These are phyloP conservation scores for Jacana jacana DNA, from an alignment of 2,113 vertebrate genomes.

Conservation along the genomic window DNA sequence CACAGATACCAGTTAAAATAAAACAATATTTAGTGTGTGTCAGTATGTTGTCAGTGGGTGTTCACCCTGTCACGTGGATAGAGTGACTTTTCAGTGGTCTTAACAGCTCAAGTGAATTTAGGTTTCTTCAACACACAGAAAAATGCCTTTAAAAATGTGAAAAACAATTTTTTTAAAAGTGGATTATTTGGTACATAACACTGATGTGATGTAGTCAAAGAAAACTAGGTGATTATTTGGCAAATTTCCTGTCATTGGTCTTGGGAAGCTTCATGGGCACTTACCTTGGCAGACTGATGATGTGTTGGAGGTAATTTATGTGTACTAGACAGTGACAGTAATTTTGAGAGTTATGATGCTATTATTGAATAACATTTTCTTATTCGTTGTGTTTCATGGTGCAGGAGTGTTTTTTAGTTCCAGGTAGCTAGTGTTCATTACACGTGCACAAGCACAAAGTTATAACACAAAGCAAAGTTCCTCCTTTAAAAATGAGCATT, in stretches of 20 bases:
- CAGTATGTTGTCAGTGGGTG: rapidly evolving
- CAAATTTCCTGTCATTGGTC: neutral
- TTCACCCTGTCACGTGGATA: neutral
- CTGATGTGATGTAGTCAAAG: neutral
- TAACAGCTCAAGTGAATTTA: neutral
- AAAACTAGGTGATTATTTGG: neutral
- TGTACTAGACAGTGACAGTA: neutral
- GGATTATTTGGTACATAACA: neutral
- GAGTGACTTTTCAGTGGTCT: neutral
- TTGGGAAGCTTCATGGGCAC: neutral
- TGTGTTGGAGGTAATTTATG: neutral
- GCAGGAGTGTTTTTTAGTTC: neutral
- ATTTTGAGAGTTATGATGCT: neutral
- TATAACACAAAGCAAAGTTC: neutral
- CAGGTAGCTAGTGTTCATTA: neutral
- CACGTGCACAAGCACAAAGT: neutral
- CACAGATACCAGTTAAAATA: neutral
- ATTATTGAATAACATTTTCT: neutral
- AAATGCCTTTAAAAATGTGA: neutral
- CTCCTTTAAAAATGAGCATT: neutral
- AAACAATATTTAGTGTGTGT: neutral
- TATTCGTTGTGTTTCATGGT: neutral
- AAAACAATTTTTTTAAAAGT: neutral
- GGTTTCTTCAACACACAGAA: neutral
- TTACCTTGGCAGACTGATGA: neutral